Percentiles rank a stretch among this genome's conserved stretches.
These are phyloP conservation scores for Bos indicus DNA, from an alignment of 2,113 vertebrate genomes.

Conservation along the genomic window DNA sequence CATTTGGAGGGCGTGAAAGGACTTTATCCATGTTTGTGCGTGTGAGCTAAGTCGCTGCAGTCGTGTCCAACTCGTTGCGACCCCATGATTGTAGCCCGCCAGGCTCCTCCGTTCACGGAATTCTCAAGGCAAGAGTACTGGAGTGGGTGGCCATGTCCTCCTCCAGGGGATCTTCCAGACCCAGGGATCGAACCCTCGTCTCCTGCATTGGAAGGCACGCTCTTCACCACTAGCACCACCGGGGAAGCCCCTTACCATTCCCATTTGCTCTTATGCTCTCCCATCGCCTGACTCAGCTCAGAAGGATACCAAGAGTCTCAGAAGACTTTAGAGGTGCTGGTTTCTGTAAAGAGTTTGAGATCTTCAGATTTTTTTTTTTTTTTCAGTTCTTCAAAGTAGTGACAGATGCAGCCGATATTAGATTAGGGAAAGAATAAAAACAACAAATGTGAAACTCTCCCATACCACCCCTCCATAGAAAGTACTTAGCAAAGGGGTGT, in stretches of 20 bases:
- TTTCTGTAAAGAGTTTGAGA: neutral
- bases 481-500: neutral
- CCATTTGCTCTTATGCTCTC: neutral
- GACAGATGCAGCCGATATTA: neutral
- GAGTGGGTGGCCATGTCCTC: neutral
- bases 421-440: neutral
- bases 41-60: neutral
- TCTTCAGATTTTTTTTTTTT: too few species aligned
- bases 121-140: neutral
- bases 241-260: neutral
- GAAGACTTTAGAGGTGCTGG: neutral
- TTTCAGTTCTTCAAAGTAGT: neutral
- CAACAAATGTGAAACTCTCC: neutral
- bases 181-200: accelerated
- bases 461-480: neutral
- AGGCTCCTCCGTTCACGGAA: neutral
- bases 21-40: neutral
- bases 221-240: neutral
- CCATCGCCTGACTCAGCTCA: neutral
- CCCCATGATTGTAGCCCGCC: neutral
- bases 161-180: neutral
- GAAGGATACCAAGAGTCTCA: neutral
- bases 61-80: accelerated
- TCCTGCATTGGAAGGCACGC: neutral
- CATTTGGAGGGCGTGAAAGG: neutral